Conservation (phyloP, 1,140 invertebrate genomes). For the Drosophila fuyamai region DNA sequence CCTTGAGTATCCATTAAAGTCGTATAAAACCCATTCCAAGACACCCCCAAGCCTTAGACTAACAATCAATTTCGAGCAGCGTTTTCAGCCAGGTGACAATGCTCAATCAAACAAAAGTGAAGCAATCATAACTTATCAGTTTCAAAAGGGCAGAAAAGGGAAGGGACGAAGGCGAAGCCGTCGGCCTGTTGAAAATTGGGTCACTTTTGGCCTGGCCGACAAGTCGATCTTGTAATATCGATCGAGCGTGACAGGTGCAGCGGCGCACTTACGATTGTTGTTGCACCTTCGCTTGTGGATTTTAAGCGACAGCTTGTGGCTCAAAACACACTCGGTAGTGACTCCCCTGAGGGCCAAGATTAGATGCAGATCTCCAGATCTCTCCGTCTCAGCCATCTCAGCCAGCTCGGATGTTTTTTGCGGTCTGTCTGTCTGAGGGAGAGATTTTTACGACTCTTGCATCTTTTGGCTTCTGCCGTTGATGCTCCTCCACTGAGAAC, state of each 20-base stretch:
- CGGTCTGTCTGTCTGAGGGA: conserved; percentile 54
- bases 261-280: conserved; percentile 55
- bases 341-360: conserved; percentile 75
- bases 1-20: conserved; percentile 6
- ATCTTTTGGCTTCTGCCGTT: conserved; percentile 53
- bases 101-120: conserved; percentile 50
- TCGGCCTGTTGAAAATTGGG: conserved; percentile 68
- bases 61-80: conserved; percentile 52
- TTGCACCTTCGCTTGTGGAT: conserved; percentile 49
- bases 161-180: conserved; percentile 5
- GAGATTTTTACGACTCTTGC: conserved; percentile 75
- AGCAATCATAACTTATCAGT: conserved; percentile 74
- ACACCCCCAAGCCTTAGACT: background rate
- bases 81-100: conserved; percentile 67
- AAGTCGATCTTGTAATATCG: conserved; percentile 67
- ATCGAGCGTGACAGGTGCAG: conserved; percentile 77
- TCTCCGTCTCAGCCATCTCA: conserved; percentile 5
- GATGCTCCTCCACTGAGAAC: conserved; percentile 11
- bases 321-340: conserved; percentile 33
- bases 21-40: conserved; percentile 8
- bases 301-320: conserved; percentile 73
- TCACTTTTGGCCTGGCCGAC: conserved; percentile 60
- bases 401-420: conserved; percentile 52
- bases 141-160: conserved; percentile 23
- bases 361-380: conserved; percentile 62